Base-by-base conservation (phyloP, 2,797 vertebrate genomes). In the Sebastes matsubarae region DNA sequence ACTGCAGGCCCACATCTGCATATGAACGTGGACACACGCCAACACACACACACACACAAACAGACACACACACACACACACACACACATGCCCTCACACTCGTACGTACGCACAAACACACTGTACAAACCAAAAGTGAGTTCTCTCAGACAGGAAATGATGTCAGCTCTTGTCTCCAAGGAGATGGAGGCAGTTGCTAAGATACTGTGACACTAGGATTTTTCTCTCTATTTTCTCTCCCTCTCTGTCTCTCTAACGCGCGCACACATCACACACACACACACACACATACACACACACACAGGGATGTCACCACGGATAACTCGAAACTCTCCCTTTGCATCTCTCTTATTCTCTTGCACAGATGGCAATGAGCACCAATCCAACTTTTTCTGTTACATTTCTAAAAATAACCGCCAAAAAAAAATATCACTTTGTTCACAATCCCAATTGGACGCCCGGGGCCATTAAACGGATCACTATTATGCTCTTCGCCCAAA, bases 121-220 rank as follows among this genome's bases (percentile, higher is more conserved):
- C 87, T 82, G 86, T 89, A 93, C 91, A 91, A 94, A 92, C 91
- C 89, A 90, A 94, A 93, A 95, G 90, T 90, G 88, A 95, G 91
- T 94, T 92, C 92, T 94, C 92, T 88, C 89, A 93, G 92, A 95
- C 93, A 93, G 94, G 93, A 95, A 95, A 91, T 95, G 93, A 96
- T 94, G 95, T 95, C 95, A 95, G 92, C 80, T 93, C 92, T 93
- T 92, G 95, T 96, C 95, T 96, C 95, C 95, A 96, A 95, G 95
- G 94, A 95, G 95, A 96, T 95, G 91, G 94, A 95, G 93, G 93
- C 94, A 95, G 95, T 96, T 96, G 95, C 96, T 96, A 95, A 95
- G 95, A 96, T 96, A 96, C 96, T 94, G 95, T 96, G 94, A 95
- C 95, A 95, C 94, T 92, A 90, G 90, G 90, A 94, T 94, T 94